A percentile compares a stretch with the other conserved stretches of the same genome.
These are phyloP conservation scores for Drosophila baimaii DNA, from an alignment of 1,140 invertebrate species.

Conservation along the genomic window DNA sequence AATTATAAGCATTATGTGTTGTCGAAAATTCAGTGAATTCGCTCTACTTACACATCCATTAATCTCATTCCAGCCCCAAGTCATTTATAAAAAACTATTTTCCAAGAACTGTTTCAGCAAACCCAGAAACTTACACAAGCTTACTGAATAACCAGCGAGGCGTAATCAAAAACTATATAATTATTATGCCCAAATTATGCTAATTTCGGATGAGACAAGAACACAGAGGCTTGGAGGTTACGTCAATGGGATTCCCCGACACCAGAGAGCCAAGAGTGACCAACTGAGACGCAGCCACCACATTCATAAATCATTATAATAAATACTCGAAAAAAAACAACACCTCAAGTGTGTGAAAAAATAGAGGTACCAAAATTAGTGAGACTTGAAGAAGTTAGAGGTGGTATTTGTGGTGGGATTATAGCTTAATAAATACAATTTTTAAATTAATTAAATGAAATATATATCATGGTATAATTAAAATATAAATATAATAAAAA, in stretches of 20 bases:
- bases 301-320: slow-evolving; percentile 36
- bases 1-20: neutral
- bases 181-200: slow-evolving; percentile 21
- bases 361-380: no score
- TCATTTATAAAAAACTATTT: neutral
- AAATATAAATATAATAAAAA: no score
- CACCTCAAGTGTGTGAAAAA: slow-evolving; percentile 20
- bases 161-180: slow-evolving; percentile 18
- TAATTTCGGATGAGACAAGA: slow-evolving; percentile 18
- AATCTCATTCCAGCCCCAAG: neutral
- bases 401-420: no score
- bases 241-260: slow-evolving; percentile 33
- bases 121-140: neutral
- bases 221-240: slow-evolving; percentile 10
- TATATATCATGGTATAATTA: no score
- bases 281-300: slow-evolving; percentile 7
- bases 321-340: slow-evolving; percentile 2
- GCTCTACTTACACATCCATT: slow-evolving; percentile 2
- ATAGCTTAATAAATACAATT: no score
- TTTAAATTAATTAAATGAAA: no score
- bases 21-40: neutral
- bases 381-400: no score
- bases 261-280: neutral
- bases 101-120: slow-evolving; percentile 4
- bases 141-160: neutral